Percentiles rank a stretch among this genome's conserved stretches.
phyloP scores from a whole-genome alignment of 92 coral and sea anemone species.

The Pocillopora meandrina region DNA sequence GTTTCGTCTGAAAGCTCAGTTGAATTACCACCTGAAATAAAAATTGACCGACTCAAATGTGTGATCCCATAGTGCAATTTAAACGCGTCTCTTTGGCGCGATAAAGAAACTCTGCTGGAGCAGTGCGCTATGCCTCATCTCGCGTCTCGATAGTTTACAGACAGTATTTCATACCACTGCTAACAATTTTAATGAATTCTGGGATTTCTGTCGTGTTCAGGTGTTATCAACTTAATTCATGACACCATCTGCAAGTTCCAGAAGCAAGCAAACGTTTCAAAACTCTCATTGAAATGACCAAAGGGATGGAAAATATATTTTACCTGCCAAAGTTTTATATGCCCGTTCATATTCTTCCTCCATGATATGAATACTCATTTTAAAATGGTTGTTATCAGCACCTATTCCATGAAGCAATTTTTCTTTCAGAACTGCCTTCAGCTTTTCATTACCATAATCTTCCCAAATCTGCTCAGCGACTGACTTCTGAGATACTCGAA shows the following conservation, averaged over 20 bases:
- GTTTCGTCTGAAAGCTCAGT: constrained; percentile 17
- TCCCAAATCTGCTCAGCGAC: constrained; percentile 61
- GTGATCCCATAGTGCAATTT: no score
- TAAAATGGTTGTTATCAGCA: not conserved
- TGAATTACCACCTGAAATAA: constrained; percentile 6
- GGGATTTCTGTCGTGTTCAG: no score
- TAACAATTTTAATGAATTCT: no score
- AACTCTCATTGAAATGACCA: not conserved
- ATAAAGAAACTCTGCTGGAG: no score
- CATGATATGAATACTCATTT: constrained; percentile 36
- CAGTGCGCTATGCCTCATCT: no score
- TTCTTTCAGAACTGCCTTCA: constrained; percentile 25
- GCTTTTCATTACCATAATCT: constrained; percentile 28
- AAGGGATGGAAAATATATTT: not conserved
- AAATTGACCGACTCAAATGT: not conserved
- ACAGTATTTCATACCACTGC: no score
- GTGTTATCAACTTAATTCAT: no score
- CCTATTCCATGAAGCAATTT: constrained; percentile 26
- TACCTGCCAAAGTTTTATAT: constrained; percentile 34
- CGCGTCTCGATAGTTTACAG: no score
- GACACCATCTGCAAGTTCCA: no score
- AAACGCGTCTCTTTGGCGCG: no score
- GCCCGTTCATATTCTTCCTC: constrained; percentile 34
- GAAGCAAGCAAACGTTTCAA: not conserved
- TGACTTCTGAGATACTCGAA: constrained; percentile 56